These are phyloP conservation scores for Meloidogyne chitwoodi DNA, from an alignment of 1,140 invertebrate genomes.

Conservation along the genomic window DNA sequence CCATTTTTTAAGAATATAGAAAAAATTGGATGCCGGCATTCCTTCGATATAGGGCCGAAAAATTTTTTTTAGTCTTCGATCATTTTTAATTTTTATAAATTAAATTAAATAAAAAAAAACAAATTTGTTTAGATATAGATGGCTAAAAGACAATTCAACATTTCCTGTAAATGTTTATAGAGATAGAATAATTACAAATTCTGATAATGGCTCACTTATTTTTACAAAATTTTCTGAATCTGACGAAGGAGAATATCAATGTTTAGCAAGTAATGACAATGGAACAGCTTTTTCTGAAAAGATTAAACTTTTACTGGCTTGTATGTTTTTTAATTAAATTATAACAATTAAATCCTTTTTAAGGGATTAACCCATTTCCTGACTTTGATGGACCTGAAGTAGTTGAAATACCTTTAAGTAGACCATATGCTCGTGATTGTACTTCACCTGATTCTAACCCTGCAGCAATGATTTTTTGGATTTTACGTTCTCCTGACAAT, in stretches of 20 bases:
- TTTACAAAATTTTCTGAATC: conserved; percentile 52
- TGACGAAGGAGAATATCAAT: conserved; percentile 76
- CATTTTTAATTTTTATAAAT: too few species aligned
- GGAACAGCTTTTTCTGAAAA: conserved; percentile 88
- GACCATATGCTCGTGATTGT: conserved; percentile 51
- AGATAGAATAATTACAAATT: conserved; percentile 84
- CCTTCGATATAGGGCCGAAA: too few species aligned
- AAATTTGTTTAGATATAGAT: conserved; percentile 74
- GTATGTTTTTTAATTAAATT: conserved; percentile 38
- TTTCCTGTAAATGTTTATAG: conserved; percentile 84
- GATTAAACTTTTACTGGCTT: conserved; percentile 85
- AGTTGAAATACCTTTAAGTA: conserved; percentile 54
- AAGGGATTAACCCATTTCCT: conserved; percentile 50
- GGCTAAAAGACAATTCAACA: conserved; percentile 90
- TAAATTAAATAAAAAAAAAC: not conserved
- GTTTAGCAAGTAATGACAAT: conserved; percentile 89
- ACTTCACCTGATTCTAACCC: conserved; percentile 33
- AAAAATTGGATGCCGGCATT: too few species aligned
- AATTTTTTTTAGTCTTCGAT: too few species aligned
- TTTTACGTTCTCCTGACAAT: conserved; percentile 29
- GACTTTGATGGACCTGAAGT: conserved; percentile 40
- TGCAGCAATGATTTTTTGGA: conserved; percentile 22
- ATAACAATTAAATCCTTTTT: not conserved
- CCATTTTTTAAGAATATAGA: too few species aligned
- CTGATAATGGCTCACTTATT: conserved; percentile 83